A percentile compares a stretch with the other conserved stretches of the same genome.
These are phyloP conservation scores for Eristalinus aeneus DNA, from an alignment of 2,888 invertebrate species.

Conservation along the genomic window DNA sequence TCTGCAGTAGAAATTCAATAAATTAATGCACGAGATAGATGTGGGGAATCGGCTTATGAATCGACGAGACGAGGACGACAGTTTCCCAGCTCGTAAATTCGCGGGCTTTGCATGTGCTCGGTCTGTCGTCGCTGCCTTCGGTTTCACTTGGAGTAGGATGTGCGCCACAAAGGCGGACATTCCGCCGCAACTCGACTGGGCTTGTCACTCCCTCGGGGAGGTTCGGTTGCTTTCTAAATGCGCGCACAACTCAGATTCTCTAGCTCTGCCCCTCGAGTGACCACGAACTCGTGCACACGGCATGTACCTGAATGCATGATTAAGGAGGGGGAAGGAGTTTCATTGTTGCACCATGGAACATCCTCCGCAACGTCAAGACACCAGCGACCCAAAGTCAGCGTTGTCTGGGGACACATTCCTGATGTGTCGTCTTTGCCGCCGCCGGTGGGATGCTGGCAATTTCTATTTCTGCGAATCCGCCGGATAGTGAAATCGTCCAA, in stretches of 20 bases:
- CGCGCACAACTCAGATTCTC: background rate
- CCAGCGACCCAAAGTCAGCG: conserved; percentile 32
- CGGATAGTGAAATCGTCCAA: conserved; percentile 55
- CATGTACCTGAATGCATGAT: background rate
- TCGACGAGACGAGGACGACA: conserved; percentile 40
- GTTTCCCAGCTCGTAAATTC: conserved; percentile 66
- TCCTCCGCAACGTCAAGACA: conserved; percentile 50
- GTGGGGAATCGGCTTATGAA: conserved; percentile 35
- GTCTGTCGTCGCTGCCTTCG: conserved; percentile 36
- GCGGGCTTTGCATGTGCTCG: conserved; percentile 49
- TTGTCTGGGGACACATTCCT: conserved; percentile 61
- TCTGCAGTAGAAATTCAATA: conserved; percentile 52
- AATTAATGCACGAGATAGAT: conserved; percentile 45
- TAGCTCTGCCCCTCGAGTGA: conserved; percentile 34
- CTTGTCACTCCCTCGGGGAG: conserved; percentile 49
- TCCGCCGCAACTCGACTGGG: conserved; percentile 45
- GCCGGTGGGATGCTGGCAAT: conserved; percentile 23
- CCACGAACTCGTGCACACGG: conserved; percentile 57
- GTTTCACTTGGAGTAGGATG: conserved; percentile 63
- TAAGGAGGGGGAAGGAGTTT: conserved; percentile 38
- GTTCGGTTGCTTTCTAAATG: conserved; percentile 59
- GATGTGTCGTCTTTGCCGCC: background rate
- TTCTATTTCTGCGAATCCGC: conserved; percentile 60
- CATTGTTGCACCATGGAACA: conserved; percentile 44
- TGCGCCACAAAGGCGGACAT: conserved; percentile 42